Evolutionary conservation across 1,140 invertebrate species (phyloP).

Genomic region (Aphidius gifuensis): DNA sequence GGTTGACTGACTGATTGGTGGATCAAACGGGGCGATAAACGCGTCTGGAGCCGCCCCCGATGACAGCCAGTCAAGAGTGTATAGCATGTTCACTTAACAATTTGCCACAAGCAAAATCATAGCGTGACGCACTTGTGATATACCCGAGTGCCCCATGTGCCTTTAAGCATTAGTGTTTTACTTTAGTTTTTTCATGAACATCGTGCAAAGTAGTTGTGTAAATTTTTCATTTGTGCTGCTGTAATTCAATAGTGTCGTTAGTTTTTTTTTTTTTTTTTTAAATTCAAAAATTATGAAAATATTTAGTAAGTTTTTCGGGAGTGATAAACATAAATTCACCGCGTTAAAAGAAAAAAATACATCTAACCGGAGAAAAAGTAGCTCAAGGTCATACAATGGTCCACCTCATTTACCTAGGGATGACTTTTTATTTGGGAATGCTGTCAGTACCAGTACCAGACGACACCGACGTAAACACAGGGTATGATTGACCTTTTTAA

Average conservation of each 20-base stretch:
- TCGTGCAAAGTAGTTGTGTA: constrained; percentile 24
- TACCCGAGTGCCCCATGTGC: constrained; percentile 21
- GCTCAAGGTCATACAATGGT: constrained; percentile 24
- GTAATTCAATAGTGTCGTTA: constrained; percentile 1
- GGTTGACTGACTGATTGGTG: too few species aligned
- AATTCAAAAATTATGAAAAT: constrained; percentile 32
- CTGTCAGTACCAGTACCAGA: constrained; percentile 24
- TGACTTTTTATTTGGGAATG: constrained; percentile 35
- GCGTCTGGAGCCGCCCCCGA: constrained; percentile 20
- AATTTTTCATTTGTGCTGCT: constrained; percentile 1
- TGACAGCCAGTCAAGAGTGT: too few species aligned
- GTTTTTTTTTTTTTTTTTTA: neutral
- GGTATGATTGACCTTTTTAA: constrained; percentile 24
- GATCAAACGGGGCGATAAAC: constrained; percentile 10
- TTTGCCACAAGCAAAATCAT: neutral
- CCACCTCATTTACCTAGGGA: constrained; percentile 32
- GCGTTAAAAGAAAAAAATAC: constrained; percentile 23
- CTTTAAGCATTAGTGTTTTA: constrained; percentile 13
- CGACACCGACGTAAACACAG: constrained; percentile 36
- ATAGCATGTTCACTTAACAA: neutral
- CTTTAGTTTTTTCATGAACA: constrained; percentile 32
- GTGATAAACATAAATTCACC: constrained; percentile 21
- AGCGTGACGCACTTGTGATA: constrained; percentile 12
- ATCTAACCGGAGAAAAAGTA: constrained; percentile 22
- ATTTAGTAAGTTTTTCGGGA: constrained; percentile 33